phyloP scores from a whole-genome alignment of 2,113 vertebrate genomes.

The Misgurnus anguillicaudatus region DNA sequence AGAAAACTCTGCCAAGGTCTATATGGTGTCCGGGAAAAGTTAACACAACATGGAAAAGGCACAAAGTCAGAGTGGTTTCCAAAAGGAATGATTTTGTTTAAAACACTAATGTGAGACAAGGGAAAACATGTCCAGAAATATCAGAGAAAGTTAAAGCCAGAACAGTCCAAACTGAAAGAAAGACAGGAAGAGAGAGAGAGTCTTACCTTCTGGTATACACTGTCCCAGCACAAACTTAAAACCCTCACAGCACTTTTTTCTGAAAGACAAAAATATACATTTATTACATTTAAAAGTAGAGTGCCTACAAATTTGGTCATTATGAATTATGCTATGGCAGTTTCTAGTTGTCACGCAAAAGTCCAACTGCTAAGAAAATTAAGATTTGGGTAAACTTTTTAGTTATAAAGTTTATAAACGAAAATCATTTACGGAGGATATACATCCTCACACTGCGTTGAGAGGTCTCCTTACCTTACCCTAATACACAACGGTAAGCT shows the following conservation, averaged over 20 bases:
- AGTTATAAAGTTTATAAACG: too few species aligned
- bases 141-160: constrained; percentile 48
- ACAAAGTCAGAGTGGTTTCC: background rate
- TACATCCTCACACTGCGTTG: too few species aligned
- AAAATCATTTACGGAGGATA: too few species aligned
- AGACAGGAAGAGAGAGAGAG: constrained; percentile 31
- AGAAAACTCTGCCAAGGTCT: constrained; percentile 21
- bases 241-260: constrained; percentile 95
- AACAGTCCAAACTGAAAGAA: constrained; percentile 36
- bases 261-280: constrained; percentile 72
- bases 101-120: constrained; percentile 24
- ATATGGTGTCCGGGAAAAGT: constrained; percentile 29
- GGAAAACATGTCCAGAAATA: constrained; percentile 41
- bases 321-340: background rate
- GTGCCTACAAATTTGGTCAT: background rate
- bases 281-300: constrained; percentile 5
- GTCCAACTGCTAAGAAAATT: too few species aligned
- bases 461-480: too few species aligned
- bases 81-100: constrained; percentile 32
- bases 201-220: constrained; percentile 97
- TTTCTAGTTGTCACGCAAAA: too few species aligned
- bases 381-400: too few species aligned
- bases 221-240: constrained; percentile 98
- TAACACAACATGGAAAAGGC: constrained; percentile 41
- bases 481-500: too few species aligned